A percentile compares a stretch with the other conserved stretches of the same genome.
Conservation (phyloP, 2,888 invertebrate genomes). For the Aplocera efformata region DNA sequence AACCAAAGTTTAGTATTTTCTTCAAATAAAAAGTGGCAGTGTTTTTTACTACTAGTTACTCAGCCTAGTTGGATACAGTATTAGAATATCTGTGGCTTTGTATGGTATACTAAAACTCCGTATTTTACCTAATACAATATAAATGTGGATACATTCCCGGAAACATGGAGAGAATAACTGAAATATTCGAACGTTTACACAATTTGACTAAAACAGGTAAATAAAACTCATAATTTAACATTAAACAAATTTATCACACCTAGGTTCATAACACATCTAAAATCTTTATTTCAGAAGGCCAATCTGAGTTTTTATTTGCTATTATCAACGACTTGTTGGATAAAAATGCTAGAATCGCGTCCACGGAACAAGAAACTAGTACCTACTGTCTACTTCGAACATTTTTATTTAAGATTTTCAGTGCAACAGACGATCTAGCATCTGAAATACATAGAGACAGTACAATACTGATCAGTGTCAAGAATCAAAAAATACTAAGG, state of each 20-base stretch:
- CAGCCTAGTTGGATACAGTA: too few species aligned
- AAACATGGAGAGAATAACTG: constrained; percentile 9
- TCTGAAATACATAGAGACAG: constrained; percentile 46
- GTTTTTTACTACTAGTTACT: too few species aligned
- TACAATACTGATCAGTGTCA: constrained; percentile 81
- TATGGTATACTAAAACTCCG: too few species aligned
- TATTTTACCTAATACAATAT: too few species aligned
- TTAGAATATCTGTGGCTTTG: too few species aligned
- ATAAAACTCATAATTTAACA: neutral
- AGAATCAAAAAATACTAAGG: constrained; percentile 83
- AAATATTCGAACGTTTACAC: constrained; percentile 44
- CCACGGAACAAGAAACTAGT: constrained; percentile 17
- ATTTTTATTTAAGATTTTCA: constrained; percentile 65
- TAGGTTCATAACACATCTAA: neutral
- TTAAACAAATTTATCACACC: neutral
- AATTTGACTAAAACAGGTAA: constrained; percentile 47
- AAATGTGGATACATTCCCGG: too few species aligned
- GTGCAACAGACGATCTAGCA: constrained; percentile 61
- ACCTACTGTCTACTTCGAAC: constrained; percentile 47
- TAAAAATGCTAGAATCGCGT: constrained; percentile 18
- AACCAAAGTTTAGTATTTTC: too few species aligned
- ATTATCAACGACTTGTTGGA: constrained; percentile 26
- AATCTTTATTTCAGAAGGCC: constrained; percentile 44
- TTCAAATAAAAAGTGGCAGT: too few species aligned
- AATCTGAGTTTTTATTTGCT: constrained; percentile 40